Evolutionary conservation across 1,140 invertebrate genomes (phyloP), one percentile per base, ranked within the genome.

Genomic region (Hylyphantes graminicola): DNA sequence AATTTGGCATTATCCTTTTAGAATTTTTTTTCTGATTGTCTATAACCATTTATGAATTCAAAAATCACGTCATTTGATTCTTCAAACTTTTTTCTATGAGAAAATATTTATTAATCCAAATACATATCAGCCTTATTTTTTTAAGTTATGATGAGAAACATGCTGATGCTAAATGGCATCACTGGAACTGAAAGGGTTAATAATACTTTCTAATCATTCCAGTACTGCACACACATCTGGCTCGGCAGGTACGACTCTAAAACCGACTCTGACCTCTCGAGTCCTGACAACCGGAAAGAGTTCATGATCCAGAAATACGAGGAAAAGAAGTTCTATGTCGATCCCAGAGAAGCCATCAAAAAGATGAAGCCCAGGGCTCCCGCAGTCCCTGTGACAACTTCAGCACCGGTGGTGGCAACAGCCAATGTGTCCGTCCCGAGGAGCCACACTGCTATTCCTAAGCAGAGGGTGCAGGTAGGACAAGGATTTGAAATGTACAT

Each of bases 341-440:
- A 85, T 61, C 82, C 82, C 19, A 59, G 55, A 53, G 73, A 76
- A 57, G 82, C 82, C n/a, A 70, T 85, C n/a, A 85, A 85, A 17
- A 85, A 85, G 54, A 76, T 77, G 74, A 85, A 85, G 63, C 82
- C 82, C 15, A 63, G 82, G 19, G 82, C 82, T 53, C 82, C 82
- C 57, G 73, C 82, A 68, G 74, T 70, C 59, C 82, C 82, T 59
- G 64, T 35, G 2, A 57, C 15, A 55, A 70, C 54, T 72, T 35
- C 35, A 5, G 2, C 35, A 35, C 2, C 35, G 35, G 35, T 35
- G 35, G 59, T 51, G 10, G 21, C 64, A n/a, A 70, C 51, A n/a
- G 50, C 7, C 17, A 17, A 54, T 53, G 50, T 35, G 21, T 53
- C 82, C 63, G 70, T 75, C 2, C 35, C 73, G 6, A 85, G 70